These are phyloP conservation scores for Hystrix cristata DNA, from an alignment of 2,113 vertebrate species.

Conservation along the genomic window DNA sequence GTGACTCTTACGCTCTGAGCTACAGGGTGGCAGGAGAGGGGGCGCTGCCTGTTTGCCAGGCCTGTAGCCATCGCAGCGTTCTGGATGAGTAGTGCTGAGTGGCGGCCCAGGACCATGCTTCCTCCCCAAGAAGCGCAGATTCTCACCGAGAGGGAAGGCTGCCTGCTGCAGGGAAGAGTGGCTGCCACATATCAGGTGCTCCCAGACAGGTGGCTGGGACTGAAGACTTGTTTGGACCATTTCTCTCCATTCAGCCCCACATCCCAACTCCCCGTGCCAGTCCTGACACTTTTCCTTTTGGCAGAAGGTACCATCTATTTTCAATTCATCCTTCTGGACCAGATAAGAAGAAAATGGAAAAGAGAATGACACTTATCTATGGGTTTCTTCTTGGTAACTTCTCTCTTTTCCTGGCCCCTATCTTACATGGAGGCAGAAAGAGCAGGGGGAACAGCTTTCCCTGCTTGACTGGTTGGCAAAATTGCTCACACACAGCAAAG, in stretches of 20 bases:
- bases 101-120: not conserved
- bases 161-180: not conserved
- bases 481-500: not conserved
- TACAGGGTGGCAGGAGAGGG: not conserved
- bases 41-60: not conserved
- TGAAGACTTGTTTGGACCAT: not conserved
- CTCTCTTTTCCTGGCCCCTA: too few relatives aligned
- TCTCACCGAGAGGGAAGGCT: too few relatives aligned
- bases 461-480: not conserved
- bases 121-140: not conserved
- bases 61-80: not conserved
- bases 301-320: not conserved
- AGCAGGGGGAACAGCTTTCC: too few relatives aligned
- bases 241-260: not conserved
- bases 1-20: not conserved
- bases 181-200: not conserved
- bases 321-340: not conserved
- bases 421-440: not conserved
- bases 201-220: not conserved
- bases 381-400: not conserved
- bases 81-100: not conserved
- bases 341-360: not conserved
- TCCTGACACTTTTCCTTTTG: not conserved
- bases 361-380: rapidly evolving
- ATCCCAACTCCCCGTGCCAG: not conserved